Base-by-base conservation (phyloP, 2,113 vertebrate genomes). In the Engraulis encrasicolus region DNA sequence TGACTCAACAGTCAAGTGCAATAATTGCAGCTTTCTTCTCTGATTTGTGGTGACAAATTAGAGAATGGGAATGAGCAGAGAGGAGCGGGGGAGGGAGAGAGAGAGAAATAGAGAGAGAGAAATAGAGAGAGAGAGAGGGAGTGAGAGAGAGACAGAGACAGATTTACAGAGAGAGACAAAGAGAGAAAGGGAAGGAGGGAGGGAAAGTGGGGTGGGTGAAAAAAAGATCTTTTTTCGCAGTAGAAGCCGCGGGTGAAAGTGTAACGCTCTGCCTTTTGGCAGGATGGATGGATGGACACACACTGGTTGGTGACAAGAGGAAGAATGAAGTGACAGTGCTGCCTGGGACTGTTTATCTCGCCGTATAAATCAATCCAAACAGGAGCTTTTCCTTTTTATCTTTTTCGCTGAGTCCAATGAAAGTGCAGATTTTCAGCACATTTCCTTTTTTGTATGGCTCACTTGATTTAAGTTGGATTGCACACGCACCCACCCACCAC, bases 1-100 rank as follows among this genome's bases (percentile, higher is more conserved):
- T 94, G 92, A 93, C 88, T 92, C 93, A 93, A 93, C 91, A 94
- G 90, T 88, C 90, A 92, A 93, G 92, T 93, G 93, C 89, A 92
- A 92, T 93, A 93, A 95, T 94, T 93, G 89, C 93, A 93, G 94
- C 88, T 93, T 93, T 93, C 85, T 89, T 91, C 86, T 91, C 85
- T 91, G 90, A 92, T 86, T 87, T 89, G 92, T 91, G 90, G 90
- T 93, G 92, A 91, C 90, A 92, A 92, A 89, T 86, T 85, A 89
- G 83, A 88, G 82, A 82, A 87, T 87, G 85, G 80, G 86, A 83
- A 83, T 7, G 88, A 86, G 87, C 86, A 49, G 86, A 87, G 83
- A 81, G n/a, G 45, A 84, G 86, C 92, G 93, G 88, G 88, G 85
- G 86, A 86, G 79, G 9, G 40, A 9, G 40, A 45, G 40, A 9